Evolutionary conservation across 1,140 invertebrate species (phyloP).

Genomic region (Drosophila paulistorum): DNA sequence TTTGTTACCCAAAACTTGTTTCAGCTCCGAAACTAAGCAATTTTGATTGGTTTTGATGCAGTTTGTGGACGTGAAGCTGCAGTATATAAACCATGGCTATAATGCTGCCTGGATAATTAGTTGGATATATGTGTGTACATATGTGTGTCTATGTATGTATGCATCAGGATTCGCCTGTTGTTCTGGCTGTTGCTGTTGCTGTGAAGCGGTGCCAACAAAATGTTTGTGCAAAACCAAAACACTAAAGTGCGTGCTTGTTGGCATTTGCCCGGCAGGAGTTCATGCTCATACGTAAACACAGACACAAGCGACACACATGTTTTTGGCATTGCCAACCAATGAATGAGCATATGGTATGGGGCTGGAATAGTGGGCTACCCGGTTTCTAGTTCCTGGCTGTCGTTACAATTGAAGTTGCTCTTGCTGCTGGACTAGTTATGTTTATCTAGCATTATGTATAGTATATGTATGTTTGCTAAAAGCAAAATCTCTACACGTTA

Average conservation of each 20-base stretch:
- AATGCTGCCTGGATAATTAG: slow-evolving; percentile 6
- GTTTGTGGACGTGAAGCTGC: background rate
- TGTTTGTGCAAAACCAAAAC: slow-evolving; percentile 50
- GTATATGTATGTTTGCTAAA: slow-evolving; percentile 48
- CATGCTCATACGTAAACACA: slow-evolving; percentile 13
- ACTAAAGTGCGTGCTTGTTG: slow-evolving; percentile 49
- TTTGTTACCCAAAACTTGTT: background rate
- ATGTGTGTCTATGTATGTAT: background rate
- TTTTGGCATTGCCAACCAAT: slow-evolving; percentile 39
- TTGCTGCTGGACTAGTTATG: slow-evolving; percentile 40
- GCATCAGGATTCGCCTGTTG: slow-evolving; percentile 12
- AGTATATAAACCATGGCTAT: slow-evolving; percentile 4
- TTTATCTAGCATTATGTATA: slow-evolving; percentile 53
- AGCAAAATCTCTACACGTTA: slow-evolving; percentile 69
- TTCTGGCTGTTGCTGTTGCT: background rate
- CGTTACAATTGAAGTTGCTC: background rate
- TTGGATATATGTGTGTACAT: background rate
- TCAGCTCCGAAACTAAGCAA: too few relatives aligned
- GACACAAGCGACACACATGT: slow-evolving; percentile 38
- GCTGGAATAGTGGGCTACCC: slow-evolving; percentile 11
- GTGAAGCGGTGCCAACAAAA: slow-evolving; percentile 29
- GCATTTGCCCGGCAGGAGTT: slow-evolving; percentile 46
- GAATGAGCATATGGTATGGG: slow-evolving; percentile 20
- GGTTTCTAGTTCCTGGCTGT: background rate
- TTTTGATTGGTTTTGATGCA: background rate